A percentile compares a stretch with the other conserved stretches of the same genome.
Conservation (phyloP, 1,140 invertebrate genomes). For the Magallana ariakensis region DNA sequence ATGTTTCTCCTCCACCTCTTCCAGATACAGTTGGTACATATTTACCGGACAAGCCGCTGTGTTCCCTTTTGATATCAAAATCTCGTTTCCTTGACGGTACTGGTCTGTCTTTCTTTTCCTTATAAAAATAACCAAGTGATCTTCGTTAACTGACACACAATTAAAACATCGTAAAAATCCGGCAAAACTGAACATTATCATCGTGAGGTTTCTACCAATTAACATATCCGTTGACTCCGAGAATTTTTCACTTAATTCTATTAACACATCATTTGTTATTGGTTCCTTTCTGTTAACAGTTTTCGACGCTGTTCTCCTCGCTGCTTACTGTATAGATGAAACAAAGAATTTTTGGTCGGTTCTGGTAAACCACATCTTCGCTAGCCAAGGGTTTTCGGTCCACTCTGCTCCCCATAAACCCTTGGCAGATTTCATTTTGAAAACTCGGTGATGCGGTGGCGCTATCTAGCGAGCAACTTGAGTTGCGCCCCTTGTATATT, state of each 20-base stretch:
- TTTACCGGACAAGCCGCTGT: not conserved
- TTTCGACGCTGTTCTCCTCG: not conserved
- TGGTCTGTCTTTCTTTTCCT: not conserved
- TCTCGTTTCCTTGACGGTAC: not conserved
- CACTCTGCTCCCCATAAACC: too few species aligned
- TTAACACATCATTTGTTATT: not conserved
- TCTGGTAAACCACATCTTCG: too few species aligned
- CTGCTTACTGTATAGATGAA: not conserved
- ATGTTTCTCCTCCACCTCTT: not conserved
- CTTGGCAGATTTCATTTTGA: too few species aligned
- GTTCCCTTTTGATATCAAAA: not conserved
- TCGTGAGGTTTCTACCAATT: too few species aligned
- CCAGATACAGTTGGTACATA: not conserved
- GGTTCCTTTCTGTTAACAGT: not conserved
- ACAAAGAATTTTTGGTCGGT: conserved; percentile 8
- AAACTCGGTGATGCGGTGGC: too few species aligned
- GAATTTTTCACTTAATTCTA: too few species aligned
- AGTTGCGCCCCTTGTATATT: too few species aligned
- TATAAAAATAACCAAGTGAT: not conserved
- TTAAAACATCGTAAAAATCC: too few species aligned
- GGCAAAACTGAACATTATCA: too few species aligned
- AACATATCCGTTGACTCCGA: too few species aligned
- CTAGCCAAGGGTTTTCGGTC: too few species aligned
- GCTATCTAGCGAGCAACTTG: too few species aligned
- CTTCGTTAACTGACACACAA: not conserved